Evolutionary conservation across 37 sponge, comb jelly and placozoan genomes (phyloP).

Genomic region (Chondrosia reniformis): DNA sequence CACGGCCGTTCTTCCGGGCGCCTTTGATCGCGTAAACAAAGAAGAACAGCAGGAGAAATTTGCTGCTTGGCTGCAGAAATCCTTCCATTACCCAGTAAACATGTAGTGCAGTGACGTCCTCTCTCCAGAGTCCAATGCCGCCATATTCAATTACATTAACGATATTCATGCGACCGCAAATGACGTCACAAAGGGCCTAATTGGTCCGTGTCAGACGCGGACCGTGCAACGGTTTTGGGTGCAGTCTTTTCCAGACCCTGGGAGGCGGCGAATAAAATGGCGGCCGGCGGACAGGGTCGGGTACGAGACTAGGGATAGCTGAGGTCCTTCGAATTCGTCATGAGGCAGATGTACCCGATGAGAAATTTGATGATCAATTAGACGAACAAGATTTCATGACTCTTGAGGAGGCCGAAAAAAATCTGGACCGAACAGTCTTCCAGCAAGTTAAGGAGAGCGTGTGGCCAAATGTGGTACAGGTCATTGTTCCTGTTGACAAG

Average conservation of each 20-base stretch:
- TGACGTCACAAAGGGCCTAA: background rate
- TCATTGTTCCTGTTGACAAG: too few species aligned
- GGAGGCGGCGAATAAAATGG: background rate
- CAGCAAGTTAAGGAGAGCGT: too few species aligned
- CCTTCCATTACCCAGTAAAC: background rate
- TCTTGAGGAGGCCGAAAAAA: too few species aligned
- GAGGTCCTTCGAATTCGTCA: too few species aligned
- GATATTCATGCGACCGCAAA: background rate
- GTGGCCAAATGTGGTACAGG: too few species aligned
- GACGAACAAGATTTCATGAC: too few species aligned
- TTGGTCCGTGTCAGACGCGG: background rate
- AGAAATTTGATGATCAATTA: too few species aligned
- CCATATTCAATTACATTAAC: background rate
- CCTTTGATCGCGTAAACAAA: background rate
- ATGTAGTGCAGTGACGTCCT: background rate
- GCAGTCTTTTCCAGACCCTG: conserved; percentile 1
- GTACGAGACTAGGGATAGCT: background rate
- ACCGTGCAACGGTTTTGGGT: background rate
- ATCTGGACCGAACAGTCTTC: too few species aligned
- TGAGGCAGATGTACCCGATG: too few species aligned
- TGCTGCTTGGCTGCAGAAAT: background rate
- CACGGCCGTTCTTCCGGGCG: conserved; percentile 7
- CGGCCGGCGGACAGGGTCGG: background rate
- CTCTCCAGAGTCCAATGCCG: background rate
- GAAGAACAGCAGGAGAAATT: background rate